Percentiles rank a stretch among this genome's conserved stretches.
phyloP scores from a whole-genome alignment of 2,888 invertebrate genomes.

The Apotomis betuletana region DNA sequence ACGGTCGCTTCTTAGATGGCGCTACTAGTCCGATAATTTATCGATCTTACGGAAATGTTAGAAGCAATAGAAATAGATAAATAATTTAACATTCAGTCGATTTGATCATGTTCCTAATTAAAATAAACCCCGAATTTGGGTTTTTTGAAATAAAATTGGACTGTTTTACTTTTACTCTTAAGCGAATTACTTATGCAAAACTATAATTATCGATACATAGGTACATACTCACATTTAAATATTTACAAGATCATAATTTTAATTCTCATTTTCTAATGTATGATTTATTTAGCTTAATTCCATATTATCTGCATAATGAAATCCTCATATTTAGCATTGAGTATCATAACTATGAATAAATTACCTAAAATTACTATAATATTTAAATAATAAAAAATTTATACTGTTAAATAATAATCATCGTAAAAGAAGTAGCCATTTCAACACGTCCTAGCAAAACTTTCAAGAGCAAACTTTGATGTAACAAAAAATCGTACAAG shows the following conservation, averaged over 20 bases:
- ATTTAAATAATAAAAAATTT: neutral
- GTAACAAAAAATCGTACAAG: slow-evolving; percentile 30
- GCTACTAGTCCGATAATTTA: slow-evolving; percentile 33
- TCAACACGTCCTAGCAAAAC: slow-evolving; percentile 20
- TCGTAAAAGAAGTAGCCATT: neutral
- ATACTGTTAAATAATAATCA: neutral
- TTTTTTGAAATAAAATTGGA: too few relatives aligned
- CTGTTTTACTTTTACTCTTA: too few relatives aligned
- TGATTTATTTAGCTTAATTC: too few relatives aligned
- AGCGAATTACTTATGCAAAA: neutral
- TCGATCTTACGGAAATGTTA: slow-evolving; percentile 17
- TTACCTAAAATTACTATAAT: neutral
- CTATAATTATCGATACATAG: too few relatives aligned
- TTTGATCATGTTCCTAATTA: neutral
- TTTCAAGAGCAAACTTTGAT: slow-evolving; percentile 39
- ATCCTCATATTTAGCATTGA: too few relatives aligned
- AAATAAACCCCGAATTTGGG: neutral
- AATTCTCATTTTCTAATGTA: too few relatives aligned
- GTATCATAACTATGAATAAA: too few relatives aligned
- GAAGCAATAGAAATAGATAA: neutral
- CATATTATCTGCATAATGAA: too few relatives aligned
- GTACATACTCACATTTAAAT: too few relatives aligned
- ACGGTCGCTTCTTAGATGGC: slow-evolving; percentile 30
- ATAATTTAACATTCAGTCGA: too few relatives aligned
- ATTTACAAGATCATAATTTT: too few relatives aligned